Base-by-base conservation (phyloP, 53 echinoderm and acorn worm species). In the Mesocentrotus franciscanus region DNA sequence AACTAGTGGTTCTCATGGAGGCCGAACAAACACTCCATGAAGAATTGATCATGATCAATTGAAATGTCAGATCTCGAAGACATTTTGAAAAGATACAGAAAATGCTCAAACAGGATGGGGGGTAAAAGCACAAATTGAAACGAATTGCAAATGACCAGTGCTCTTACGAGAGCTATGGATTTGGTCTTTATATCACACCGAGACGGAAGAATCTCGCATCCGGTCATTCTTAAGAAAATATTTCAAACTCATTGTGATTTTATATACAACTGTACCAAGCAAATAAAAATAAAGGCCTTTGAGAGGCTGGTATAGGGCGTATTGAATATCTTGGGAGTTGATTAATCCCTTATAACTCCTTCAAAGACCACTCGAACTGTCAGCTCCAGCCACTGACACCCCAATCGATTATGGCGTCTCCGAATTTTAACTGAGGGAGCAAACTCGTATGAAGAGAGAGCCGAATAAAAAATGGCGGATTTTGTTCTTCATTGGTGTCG, bases 361-460 rank as follows among this genome's bases (percentile, higher is more conserved):
- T 57, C 58, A 85, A 85, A 10, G 58, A 85, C 56, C 87, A 85
- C 87, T 85, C 87, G 18, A 56, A 85, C 56, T 85, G 24, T 85
- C 56, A 58, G 14, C n/a, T 27, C 24, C 57, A 56, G 24, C 58
- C 13, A 57, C 11, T 85, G 87, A 85, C 87, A 56, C 58, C 87
- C 58, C 56, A n/a, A 85, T 85, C 87, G 87, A 85, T 85, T 56
- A 57, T 4, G 57, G 56, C n/a, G 57, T 85, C 85, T 85, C 57
- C 57, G 57, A 85, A 3, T 78, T 85, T 58, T 24, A 20, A 22
- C 39, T 42, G 83, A 83, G 83, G 83, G 83, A 83, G 83, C 83
- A 83, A 83, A 85, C 87, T 85, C 58, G 57, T 12, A 85, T 15
- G 58, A 58, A 85, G 87, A 85, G 58, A 85, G 87, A 85, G 58